Evolutionary conservation across 2,888 invertebrate species (phyloP), one percentile per base, ranked within the genome.

Genomic region (Troides oblongomaculatus): DNA sequence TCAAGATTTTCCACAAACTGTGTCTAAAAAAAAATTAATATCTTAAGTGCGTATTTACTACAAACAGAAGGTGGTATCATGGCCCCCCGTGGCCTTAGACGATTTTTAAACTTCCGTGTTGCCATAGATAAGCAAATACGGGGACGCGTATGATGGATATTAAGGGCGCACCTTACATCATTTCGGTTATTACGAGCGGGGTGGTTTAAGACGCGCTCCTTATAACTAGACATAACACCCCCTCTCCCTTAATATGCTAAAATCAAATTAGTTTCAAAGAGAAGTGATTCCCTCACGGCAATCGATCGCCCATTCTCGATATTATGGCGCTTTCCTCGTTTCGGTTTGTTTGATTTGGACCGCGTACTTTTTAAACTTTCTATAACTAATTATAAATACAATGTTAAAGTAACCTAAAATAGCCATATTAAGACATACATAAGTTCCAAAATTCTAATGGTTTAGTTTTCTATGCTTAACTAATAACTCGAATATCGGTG

Each of bases 111-210:
- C 92, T 91, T 91, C 92, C 92, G 90, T 89, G 88, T 88, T 89
- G 84, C 84, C 86, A 87, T 90, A 92, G 92, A 92, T 92, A 92
- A 92, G 91, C 92, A 92, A 92, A 92, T 92, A 92, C 91, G 84
- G 88, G 88, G 87, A 87, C 90, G 85, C 87, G 87, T 88, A 87
- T 92, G 92, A 92, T 92, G 92, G 92, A 92, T 92, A 92, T 92
- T 92, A 92, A 89, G 86, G 92, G 90, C 92, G 87, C 92, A 92
- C 92, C 92, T 92, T 92, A 89, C 91, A 90, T 92, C 92, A 92
- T 92, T 92, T 92, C 87, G 89, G 90, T 92, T 92, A 92, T 92
- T 92, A 92, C 88, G 77, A 66, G 80, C 77, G 81, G 82, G 79
- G 82, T 77, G 85, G 85, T 83, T 78, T 83, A 89, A 90, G 90